Evolutionary conservation across 2,797 vertebrate genomes (phyloP), one percentile per base, ranked within the genome.

Genomic region (Hydrocynus forskahlii): DNA sequence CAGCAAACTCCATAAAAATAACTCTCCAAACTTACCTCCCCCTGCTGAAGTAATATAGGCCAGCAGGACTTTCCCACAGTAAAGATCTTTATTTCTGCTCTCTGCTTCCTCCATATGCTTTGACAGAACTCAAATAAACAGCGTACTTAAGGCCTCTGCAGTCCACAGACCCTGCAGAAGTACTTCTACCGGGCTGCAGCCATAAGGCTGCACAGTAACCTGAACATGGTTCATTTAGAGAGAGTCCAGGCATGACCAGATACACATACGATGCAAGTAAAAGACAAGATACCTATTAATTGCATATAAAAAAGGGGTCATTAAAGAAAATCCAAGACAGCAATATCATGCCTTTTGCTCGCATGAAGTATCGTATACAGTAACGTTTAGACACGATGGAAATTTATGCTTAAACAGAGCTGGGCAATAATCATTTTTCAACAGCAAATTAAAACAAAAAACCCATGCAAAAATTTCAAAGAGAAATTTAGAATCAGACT

Each of bases 91-190:
- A 40, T 45, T 45, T 40, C 23, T 74, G 64, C 55, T 70, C 29
- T 68, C 75, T 68, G 82, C 13, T 62, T 76, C 69, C 50, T 72
- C 63, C 60, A 75, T 55, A 71, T 52, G 59, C 52, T 25, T 50
- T 6, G 14, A 25, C 60, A 72, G 59, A 80, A 80, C 50, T 80
- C 59, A 84, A 80, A 84, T 67, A 83, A 83, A 80, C 74, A 70
- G 68, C 7, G n/a, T 21, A 70, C 68, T 52, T 50, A 70, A 25
- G 43, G 63, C 29, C 35, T 38, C 35, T 66, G 29, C 63, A 0
- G 63, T 66, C 63, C 63, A 66, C 63, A 66, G n/a, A 45, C 64
- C 38, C 38, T 45, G 38, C 19, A 45, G 64, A 45, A 38, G 16
- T 8, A 5, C 63, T 45, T 1, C 21, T 2, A 79, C 64, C 68